Evolutionary conservation across 2,113 vertebrate species (phyloP), one percentile per base, ranked within the genome.

Genomic region (Siniperca chuatsi): DNA sequence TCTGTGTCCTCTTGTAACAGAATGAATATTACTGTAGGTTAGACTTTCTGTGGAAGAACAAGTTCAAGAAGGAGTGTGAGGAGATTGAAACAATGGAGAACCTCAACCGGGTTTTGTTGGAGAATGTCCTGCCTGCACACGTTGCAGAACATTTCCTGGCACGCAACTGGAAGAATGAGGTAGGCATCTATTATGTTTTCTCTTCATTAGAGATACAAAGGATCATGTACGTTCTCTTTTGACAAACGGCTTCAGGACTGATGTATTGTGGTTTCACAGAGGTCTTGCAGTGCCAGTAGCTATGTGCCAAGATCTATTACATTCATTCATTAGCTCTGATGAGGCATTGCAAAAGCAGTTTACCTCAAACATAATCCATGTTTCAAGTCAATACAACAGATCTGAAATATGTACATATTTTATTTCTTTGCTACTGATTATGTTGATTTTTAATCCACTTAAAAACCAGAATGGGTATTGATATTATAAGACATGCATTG

Each of bases 21-120:
- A 99, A 98, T 99, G 98, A 99, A 99, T 99, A 99, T 99, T 99
- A 99, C 98, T 99, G 98, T 98, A 99, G 98, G 98, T 99, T 99
- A 96, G 98, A 99, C 96, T 99, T 99, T 96, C 95, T 99, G 75
- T 99, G 98, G 98, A 99, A 99, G 96, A 99, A 98, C 97, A 99
- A 99, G 95, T 99, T 99, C 96, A 98, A 98, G 95, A 99, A 97
- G 96, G 98, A 99, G 92, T 98, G 98, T 20, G 98, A 99, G 94
- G 98, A 99, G 96, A 99, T 99, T 75, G 98, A 99, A 90, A 99
- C 98, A 40, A 99, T 99, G 98, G 98, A 99, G 94, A 99, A 98
- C 91, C 95, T 99, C 69, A 99, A 99, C 92, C 96, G 98, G 0
- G 98, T 99, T 82, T 95, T 99, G 84, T 94, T 99, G 95, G 98